These are phyloP conservation scores for Chydorus sphaericus DNA, from an alignment of 2,888 invertebrate genomes.

Conservation along the genomic window DNA sequence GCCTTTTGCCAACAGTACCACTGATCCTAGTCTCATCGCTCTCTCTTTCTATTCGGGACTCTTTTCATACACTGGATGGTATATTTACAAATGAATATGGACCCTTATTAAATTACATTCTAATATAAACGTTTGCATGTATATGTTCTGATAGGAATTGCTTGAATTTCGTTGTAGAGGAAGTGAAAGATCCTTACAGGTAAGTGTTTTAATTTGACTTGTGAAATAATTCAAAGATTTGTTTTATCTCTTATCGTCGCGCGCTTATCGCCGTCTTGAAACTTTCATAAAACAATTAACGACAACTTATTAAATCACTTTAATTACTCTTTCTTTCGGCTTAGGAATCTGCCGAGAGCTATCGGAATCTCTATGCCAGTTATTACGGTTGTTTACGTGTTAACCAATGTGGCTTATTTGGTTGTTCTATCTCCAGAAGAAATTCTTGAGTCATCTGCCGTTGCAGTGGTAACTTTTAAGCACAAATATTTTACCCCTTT, in stretches of 20 bases:
- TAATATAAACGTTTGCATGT: too few relatives aligned
- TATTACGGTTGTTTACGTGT: constrained; percentile 30
- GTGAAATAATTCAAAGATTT: background rate
- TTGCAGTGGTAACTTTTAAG: constrained; percentile 36
- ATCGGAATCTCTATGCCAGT: constrained; percentile 32
- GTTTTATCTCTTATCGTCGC: too few relatives aligned
- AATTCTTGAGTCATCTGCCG: constrained; percentile 34
- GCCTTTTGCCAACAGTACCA: constrained; percentile 35
- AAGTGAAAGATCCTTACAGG: constrained; percentile 25
- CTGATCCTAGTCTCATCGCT: constrained; percentile 30
- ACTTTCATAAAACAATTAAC: too few relatives aligned
- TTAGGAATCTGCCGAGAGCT: constrained; percentile 30
- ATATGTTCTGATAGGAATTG: constrained; percentile 28
- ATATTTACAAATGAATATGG: constrained; percentile 18
- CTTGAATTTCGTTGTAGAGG: constrained; percentile 31
- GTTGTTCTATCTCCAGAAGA: constrained; percentile 30
- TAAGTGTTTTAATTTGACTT: background rate
- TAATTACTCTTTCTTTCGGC: too few relatives aligned
- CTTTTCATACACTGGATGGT: constrained; percentile 31
- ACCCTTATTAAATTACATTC: background rate
- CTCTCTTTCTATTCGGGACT: constrained; percentile 33
- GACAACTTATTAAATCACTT: too few relatives aligned
- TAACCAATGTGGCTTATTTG: constrained; percentile 33
- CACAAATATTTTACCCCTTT: background rate
- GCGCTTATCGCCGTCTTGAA: too few relatives aligned